Evolutionary conservation across 2,888 invertebrate species (phyloP).

Genomic region (Hoplodrina blanda): DNA sequence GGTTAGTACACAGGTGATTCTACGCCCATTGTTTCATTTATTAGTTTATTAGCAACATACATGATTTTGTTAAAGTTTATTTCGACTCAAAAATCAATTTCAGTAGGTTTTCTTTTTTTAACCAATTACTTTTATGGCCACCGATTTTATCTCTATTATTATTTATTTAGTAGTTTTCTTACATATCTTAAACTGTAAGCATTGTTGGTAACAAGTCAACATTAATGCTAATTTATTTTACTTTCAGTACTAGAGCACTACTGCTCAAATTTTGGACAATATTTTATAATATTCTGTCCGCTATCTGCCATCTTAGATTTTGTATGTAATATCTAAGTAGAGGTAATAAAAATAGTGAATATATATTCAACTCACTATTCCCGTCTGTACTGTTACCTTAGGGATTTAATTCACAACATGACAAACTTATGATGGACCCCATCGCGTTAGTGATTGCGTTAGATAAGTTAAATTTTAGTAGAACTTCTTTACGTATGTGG

Average conservation of each 20-base stretch:
- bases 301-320: constrained; percentile 42
- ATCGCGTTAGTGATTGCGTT: constrained; percentile 65
- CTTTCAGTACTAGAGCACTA: constrained; percentile 15
- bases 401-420: constrained; percentile 31
- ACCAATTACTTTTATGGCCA: constrained; percentile 65
- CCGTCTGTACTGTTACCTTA: constrained; percentile 30
- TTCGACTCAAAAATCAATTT: constrained; percentile 71
- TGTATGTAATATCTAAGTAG: constrained; percentile 44
- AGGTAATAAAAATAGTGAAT: constrained; percentile 44
- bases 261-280: constrained; percentile 28
- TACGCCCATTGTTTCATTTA: constrained; percentile 60
- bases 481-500: constrained; percentile 63
- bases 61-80: constrained; percentile 72
- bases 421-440: constrained; percentile 44
- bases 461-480: constrained; percentile 75
- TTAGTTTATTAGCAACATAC: constrained; percentile 70
- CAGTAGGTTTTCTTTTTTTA: constrained; percentile 68
- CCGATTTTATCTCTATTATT: constrained; percentile 63
- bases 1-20: constrained; percentile 63
- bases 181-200: constrained; percentile 39
- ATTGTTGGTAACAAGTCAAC: constrained; percentile 17
- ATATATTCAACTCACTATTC: constrained; percentile 44
- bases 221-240: constrained; percentile 31
- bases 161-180: constrained; percentile 61
- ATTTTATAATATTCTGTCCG: constrained; percentile 24